Evolutionary conservation across 2,113 vertebrate genomes (phyloP).

Genomic region (Crypturellus undulatus): DNA sequence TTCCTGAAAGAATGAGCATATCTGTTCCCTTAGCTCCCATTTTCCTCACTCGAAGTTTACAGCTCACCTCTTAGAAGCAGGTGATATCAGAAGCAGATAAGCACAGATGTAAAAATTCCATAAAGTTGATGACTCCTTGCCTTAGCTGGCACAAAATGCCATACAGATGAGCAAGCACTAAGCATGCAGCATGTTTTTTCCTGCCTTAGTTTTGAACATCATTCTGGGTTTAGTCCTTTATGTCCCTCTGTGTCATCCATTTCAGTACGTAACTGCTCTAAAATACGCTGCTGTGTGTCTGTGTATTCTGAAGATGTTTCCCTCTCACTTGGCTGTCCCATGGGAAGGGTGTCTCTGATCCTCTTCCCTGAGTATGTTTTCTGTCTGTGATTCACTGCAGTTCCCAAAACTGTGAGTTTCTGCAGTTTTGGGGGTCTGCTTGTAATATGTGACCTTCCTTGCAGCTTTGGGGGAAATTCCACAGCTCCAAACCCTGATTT

Average conservation of each 20-base stretch:
- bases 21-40: background rate
- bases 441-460: background rate
- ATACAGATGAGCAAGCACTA: background rate
- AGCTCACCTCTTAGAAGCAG: background rate
- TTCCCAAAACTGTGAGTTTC: background rate
- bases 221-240: background rate
- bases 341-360: background rate
- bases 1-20: background rate
- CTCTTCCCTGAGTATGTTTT: background rate
- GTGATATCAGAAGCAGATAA: background rate
- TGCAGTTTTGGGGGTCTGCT: background rate
- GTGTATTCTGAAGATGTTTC: constrained; percentile 10
- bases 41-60: background rate
- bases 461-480: background rate
- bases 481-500: background rate
- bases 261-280: background rate
- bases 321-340: background rate
- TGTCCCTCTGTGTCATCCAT: background rate
- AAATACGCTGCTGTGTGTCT: background rate
- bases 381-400: background rate
- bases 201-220: background rate
- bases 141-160: background rate
- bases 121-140: background rate
- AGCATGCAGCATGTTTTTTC: background rate
- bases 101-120: background rate